Evolutionary conservation across 53 echinoderm and acorn worm genomes (phyloP).

Genomic region (Actinopyga echinites): DNA sequence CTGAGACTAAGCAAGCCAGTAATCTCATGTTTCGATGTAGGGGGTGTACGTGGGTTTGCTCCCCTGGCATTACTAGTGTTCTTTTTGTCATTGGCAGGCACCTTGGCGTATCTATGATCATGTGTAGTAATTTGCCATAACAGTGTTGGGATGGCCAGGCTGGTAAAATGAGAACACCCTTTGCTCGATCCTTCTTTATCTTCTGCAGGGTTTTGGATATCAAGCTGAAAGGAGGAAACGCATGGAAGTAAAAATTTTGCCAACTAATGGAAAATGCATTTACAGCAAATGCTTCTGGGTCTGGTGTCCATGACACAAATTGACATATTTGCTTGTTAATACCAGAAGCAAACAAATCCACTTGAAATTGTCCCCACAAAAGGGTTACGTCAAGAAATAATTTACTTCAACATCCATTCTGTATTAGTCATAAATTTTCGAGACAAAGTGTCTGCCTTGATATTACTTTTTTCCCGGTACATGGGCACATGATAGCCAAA

Average conservation of each 20-base stretch:
- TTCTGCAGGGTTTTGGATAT: not conserved
- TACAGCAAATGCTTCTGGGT: too few species aligned
- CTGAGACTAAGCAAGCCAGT: not conserved
- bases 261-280: too few species aligned
- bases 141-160: not conserved
- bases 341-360: slow-evolving; percentile 23
- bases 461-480: slow-evolving; percentile 24
- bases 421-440: slow-evolving; percentile 9
- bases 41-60: not conserved
- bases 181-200: not conserved
- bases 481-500: too few species aligned
- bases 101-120: too few species aligned
- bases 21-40: not conserved
- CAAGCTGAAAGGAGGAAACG: not conserved
- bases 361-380: slow-evolving; percentile 9
- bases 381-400: not conserved
- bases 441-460: not conserved
- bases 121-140: not conserved
- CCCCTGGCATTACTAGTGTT: too few species aligned
- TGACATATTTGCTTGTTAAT: not conserved
- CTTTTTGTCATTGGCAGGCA: too few species aligned
- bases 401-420: slow-evolving; percentile 16
- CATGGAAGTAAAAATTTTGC: not conserved
- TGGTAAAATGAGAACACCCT: not conserved
- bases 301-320: too few species aligned